phyloP scores from a whole-genome alignment of 2,888 invertebrate genomes.

The Napeogenes inachia region DNA sequence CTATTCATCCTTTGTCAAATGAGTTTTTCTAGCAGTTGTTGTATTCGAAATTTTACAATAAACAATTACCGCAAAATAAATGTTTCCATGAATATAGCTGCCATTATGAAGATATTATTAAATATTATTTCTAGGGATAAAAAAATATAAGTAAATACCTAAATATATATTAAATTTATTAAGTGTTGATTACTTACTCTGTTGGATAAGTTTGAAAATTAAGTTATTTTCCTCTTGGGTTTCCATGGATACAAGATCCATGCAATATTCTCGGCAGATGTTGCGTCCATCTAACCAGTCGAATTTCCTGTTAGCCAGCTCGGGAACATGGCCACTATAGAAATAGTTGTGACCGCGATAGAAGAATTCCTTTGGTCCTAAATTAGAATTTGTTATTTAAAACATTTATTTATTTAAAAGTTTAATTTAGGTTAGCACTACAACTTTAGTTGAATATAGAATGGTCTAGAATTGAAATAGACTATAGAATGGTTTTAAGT shows the following conservation, averaged over 20 bases:
- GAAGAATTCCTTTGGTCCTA: conserved; percentile 94
- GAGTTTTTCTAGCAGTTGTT: too few relatives aligned
- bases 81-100: too few relatives aligned
- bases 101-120: too few relatives aligned
- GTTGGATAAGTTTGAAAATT: conserved; percentile 91
- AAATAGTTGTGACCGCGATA: conserved; percentile 93
- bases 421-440: too few relatives aligned
- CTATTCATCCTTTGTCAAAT: too few relatives aligned
- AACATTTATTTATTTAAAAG: conserved; percentile 7
- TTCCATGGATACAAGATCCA: conserved; percentile 94
- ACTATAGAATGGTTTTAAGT: too few relatives aligned
- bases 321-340: conserved; percentile 88
- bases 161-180: neutral
- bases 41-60: too few relatives aligned
- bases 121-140: neutral
- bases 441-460: too few relatives aligned
- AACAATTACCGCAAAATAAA: too few relatives aligned
- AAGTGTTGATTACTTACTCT: conserved; percentile 76
- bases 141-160: neutral
- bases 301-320: conserved; percentile 86
- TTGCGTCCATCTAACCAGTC: conserved; percentile 95
- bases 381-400: conserved; percentile 37
- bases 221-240: conserved; percentile 94
- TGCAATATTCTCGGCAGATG: conserved; percentile 94
- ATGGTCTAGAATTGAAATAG: too few relatives aligned